A percentile compares a stretch with the other conserved stretches of the same genome.
phyloP scores from a whole-genome alignment of 2,888 invertebrate genomes.

The Leptodirus hochenwartii region DNA sequence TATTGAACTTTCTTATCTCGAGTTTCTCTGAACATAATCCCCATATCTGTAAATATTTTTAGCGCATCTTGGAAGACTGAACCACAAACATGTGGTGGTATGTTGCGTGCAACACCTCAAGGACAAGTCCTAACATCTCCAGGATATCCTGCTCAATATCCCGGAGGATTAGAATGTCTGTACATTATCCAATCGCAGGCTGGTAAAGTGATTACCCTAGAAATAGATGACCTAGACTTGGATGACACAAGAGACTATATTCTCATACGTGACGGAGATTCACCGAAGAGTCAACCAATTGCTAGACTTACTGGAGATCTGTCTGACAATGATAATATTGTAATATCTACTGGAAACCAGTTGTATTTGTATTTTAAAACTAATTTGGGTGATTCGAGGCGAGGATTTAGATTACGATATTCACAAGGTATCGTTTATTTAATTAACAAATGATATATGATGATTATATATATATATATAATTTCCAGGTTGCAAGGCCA shows the following conservation, averaged over 20 bases:
- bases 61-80: conserved; percentile 88
- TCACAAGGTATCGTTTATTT: conserved; percentile 43
- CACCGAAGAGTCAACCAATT: conserved; percentile 69
- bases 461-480: conserved; percentile 27
- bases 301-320: conserved; percentile 66
- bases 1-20: no score
- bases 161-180: conserved; percentile 89
- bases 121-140: conserved; percentile 80
- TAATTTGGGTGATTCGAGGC: conserved; percentile 70
- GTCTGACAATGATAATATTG: conserved; percentile 56
- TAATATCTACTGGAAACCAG: conserved; percentile 79
- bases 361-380: conserved; percentile 86
- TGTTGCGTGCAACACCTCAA: conserved; percentile 69
- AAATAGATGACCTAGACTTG: conserved; percentile 73
- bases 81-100: conserved; percentile 82
- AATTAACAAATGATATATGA: neutral
- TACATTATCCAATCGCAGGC: conserved; percentile 82
- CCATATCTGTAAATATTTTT: conserved; percentile 10
- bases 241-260: conserved; percentile 73
- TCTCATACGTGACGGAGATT: conserved; percentile 77
- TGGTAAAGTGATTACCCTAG: conserved; percentile 81
- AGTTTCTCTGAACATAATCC: no score
- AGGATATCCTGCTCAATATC: conserved; percentile 82
- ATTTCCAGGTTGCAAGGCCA: conserved; percentile 84
- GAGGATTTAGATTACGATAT: conserved; percentile 81